Conservation (phyloP, 2,888 invertebrate genomes). For the Hirtodrosophila histrioides region DNA sequence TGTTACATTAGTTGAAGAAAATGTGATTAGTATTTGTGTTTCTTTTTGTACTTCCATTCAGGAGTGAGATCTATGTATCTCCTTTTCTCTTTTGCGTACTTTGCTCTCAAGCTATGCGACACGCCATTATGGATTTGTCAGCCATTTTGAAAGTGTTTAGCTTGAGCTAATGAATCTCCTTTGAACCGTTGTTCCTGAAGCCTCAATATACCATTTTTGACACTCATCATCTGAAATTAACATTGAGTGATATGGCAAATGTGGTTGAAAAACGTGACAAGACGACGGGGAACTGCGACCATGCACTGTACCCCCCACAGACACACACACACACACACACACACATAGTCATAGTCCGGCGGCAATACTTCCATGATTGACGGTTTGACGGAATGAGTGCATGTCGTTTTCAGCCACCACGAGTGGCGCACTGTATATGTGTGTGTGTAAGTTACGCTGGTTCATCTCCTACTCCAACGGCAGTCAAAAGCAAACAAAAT, state of each 20-base stretch:
- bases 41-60: background rate
- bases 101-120: constrained; percentile 1
- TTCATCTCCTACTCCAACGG: constrained; percentile 44
- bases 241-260: constrained; percentile 22
- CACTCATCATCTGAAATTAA: constrained; percentile 30
- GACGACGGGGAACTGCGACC: constrained; percentile 17
- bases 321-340: constrained; percentile 1
- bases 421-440: constrained; percentile 12
- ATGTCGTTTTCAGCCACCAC: constrained; percentile 43
- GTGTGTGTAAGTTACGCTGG: constrained; percentile 9
- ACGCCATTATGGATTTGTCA: constrained; percentile 44
- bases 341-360: background rate
- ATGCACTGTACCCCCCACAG: constrained; percentile 9
- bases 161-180: constrained; percentile 12
- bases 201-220: constrained; percentile 5
- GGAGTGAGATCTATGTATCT: too few species aligned
- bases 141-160: constrained; percentile 31
- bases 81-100: background rate
- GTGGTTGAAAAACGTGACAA: constrained; percentile 3
- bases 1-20: background rate
- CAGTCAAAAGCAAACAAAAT: constrained; percentile 43
- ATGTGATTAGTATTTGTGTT: background rate
- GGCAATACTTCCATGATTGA: constrained; percentile 51
- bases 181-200: background rate
- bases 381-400: constrained; percentile 51